Conservation (phyloP, 2,888 invertebrate species). For the Troilus luridus region DNA sequence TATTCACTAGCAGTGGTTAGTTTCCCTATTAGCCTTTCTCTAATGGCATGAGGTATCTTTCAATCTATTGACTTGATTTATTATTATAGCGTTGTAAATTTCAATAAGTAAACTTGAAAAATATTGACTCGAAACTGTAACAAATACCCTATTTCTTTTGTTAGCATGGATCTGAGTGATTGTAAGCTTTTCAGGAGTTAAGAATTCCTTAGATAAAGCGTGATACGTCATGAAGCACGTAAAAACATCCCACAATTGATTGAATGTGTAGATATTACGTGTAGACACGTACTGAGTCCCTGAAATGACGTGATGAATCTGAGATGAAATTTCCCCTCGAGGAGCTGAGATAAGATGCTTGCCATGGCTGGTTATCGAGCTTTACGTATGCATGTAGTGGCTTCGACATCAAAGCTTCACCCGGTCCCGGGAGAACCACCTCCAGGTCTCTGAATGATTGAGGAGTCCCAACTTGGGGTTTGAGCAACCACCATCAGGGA, state of each 20-base stretch:
- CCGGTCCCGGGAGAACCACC: not conserved
- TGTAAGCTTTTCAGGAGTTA: too few relatives aligned
- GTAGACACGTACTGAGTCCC: not conserved
- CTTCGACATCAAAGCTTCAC: not conserved
- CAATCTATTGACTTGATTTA: too few relatives aligned
- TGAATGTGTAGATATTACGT: too few relatives aligned
- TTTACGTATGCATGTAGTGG: not conserved
- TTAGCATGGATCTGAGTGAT: too few relatives aligned
- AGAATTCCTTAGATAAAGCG: not conserved
- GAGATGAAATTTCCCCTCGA: not conserved
- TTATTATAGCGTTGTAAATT: too few relatives aligned
- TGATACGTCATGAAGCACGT: not conserved
- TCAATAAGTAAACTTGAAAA: too few relatives aligned
- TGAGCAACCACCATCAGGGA: not conserved
- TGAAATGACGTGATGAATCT: constrained; percentile 13
- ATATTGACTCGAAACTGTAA: too few relatives aligned
- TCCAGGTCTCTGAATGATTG: constrained; percentile 1
- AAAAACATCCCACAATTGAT: not conserved
- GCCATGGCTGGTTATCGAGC: not conserved
- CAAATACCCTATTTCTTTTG: too few relatives aligned
- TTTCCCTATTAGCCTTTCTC: too few relatives aligned
- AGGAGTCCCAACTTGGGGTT: not conserved
- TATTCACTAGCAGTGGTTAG: too few relatives aligned
- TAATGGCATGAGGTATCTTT: too few relatives aligned
- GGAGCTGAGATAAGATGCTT: not conserved